phyloP scores from a whole-genome alignment of 1,140 invertebrate species.

The Trypoxylus dichotomus region DNA sequence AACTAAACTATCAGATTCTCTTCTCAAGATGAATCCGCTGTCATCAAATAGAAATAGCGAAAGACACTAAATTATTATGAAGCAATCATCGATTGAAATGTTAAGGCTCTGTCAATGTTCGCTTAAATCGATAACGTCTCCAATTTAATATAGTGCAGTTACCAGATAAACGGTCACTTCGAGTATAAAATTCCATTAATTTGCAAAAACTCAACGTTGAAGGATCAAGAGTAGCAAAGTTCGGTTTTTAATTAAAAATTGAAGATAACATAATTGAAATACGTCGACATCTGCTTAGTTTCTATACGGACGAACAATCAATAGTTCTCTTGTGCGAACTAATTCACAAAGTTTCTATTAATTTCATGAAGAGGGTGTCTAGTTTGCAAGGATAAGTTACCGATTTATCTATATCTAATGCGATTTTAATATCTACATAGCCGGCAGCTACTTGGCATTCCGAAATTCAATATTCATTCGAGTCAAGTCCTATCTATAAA shows the following conservation, averaged over 20 bases:
- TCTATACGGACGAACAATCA: neutral
- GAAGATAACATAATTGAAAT: slow-evolving; percentile 8
- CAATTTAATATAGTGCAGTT: neutral
- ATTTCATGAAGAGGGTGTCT: slow-evolving; percentile 12
- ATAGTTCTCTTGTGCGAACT: slow-evolving; percentile 8
- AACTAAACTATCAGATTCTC: too few relatives aligned
- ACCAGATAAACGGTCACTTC: neutral
- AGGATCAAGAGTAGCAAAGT: neutral
- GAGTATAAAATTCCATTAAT: slow-evolving; percentile 2
- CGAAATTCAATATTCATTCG: slow-evolving; percentile 31
- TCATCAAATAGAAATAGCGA: too few relatives aligned
- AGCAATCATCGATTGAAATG: too few relatives aligned
- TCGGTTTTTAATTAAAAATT: slow-evolving; percentile 20
- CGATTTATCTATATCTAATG: neutral
- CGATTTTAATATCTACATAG: neutral
- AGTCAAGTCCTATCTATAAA: slow-evolving; percentile 25
- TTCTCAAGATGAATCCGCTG: too few relatives aligned
- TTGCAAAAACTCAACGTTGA: neutral
- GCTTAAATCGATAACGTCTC: neutral
- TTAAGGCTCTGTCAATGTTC: too few relatives aligned
- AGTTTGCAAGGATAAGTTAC: neutral
- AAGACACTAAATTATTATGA: too few relatives aligned
- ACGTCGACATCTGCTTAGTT: slow-evolving; percentile 12
- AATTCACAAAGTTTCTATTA: slow-evolving; percentile 20
- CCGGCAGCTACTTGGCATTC: neutral